A percentile compares a stretch with the other conserved stretches of the same genome.
Evolutionary conservation across 2,113 vertebrate species (phyloP).

Genomic region (Seriola quinqueradiata): DNA sequence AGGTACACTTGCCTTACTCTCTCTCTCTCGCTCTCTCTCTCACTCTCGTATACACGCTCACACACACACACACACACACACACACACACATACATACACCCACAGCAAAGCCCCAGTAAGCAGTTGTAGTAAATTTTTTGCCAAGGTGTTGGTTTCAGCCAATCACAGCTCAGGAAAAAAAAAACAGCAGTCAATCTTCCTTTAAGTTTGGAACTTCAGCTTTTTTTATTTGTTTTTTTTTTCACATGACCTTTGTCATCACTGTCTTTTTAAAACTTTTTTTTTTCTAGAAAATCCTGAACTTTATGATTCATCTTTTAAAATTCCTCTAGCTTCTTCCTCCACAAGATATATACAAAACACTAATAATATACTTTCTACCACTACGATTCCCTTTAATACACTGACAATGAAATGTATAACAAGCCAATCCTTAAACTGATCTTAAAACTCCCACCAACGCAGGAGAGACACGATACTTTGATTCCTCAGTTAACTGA

Average conservation of each 20-base stretch:
- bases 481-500: slow-evolving; percentile 27
- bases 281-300: not conserved
- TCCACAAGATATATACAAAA: not conserved
- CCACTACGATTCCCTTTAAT: slow-evolving; percentile 1
- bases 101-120: slow-evolving; percentile 10
- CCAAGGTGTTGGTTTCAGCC: slow-evolving; percentile 41
- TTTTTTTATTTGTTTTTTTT: slow-evolving; percentile 10
- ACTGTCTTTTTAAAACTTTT: not conserved
- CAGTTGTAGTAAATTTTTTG: slow-evolving; percentile 1
- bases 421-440: not conserved
- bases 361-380: not conserved
- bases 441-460: not conserved
- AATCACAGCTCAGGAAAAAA: slow-evolving; percentile 28
- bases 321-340: not conserved
- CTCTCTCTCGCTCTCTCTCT: not conserved
- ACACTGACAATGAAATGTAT: slow-evolving; percentile 4
- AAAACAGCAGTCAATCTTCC: not conserved
- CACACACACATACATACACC: slow-evolving; percentile 8
- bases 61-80: slow-evolving; percentile 7
- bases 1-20: not conserved
- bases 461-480: slow-evolving; percentile 4
- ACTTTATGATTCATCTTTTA: not conserved
- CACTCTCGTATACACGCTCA: not conserved
- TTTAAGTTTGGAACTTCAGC: not conserved
- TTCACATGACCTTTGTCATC: not conserved